Conservation (phyloP, 2,113 vertebrate genomes). For the Bettongia penicillata region DNA sequence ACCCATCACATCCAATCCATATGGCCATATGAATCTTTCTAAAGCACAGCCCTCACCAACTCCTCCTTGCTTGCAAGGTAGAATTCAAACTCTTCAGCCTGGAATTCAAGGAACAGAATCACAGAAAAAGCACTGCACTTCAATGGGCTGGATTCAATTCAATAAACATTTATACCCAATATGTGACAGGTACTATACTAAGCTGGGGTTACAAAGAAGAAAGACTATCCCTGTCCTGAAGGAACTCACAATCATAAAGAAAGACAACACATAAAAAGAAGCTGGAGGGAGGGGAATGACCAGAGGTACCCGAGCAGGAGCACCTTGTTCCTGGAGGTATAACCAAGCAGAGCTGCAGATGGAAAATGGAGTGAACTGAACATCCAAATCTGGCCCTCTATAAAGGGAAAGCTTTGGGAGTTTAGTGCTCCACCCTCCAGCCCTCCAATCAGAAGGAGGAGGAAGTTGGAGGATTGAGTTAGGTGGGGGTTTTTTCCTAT, state of each 20-base stretch:
- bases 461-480: background rate
- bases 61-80: background rate
- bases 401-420: background rate
- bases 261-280: background rate
- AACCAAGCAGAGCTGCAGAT: background rate
- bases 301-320: background rate
- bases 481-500: background rate
- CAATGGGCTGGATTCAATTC: background rate
- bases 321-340: background rate
- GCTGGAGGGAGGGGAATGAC: background rate
- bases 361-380: background rate
- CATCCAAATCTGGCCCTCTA: background rate
- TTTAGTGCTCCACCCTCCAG: background rate
- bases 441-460: background rate
- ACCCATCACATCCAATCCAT: background rate
- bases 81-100: background rate
- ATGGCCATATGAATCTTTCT: background rate
- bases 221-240: background rate
- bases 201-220: background rate
- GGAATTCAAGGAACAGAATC: background rate
- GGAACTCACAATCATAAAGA: background rate
- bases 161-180: background rate
- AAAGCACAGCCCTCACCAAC: background rate
- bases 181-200: background rate
- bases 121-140: background rate